Base-by-base conservation (phyloP, 1,140 invertebrate genomes). In the Brachionus paranguensis region DNA sequence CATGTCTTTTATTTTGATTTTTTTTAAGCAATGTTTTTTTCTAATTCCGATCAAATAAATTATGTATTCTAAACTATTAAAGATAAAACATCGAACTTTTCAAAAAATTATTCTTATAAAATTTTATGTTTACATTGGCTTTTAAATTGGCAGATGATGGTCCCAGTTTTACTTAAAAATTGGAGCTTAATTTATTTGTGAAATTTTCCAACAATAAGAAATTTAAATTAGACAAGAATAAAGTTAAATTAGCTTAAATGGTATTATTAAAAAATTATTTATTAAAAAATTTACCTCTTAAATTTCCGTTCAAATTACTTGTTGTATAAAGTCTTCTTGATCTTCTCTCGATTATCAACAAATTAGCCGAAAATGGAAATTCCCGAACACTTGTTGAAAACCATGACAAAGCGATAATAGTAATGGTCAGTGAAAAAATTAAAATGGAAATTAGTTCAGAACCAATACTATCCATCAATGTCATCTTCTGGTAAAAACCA, bases 281-380 rank as follows among this genome's bases (percentile, higher is more conserved):
- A n/a, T n/a, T 2, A 17, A 72, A 41, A 41, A 72, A 17, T 45
- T 27, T 45, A 50, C 60, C 7, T 10, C 17, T 68, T 7, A 37
- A 3, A 68, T 17, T 47, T 41, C 14, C 43, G 43, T 83, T 83
- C 45, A 37, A 7, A 70, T 83, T 72, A 6, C 17, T 41, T 17
- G 64, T 45, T 27, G 43, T 45, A 14, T 47, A 53, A 2, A 47
- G 47, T 41, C 81, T 64, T 45, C 60, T 53, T 37, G 41, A 68
- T 12, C 81, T 41, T 68, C 60, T 53, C 47, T 83, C 81, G 47
- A 83, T 83, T 24, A 83, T 27, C n/a, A 83, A 41, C 33, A 83
- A 72, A 68, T 68, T 83, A 11, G 60, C 33, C 12, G 81, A 29
- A 50, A 70, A 72, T 11, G 60, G 81, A 47, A 83, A 68, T n/a